Conservation (phyloP, 2,888 invertebrate species). For the Parapristionchus giblindavisi region DNA sequence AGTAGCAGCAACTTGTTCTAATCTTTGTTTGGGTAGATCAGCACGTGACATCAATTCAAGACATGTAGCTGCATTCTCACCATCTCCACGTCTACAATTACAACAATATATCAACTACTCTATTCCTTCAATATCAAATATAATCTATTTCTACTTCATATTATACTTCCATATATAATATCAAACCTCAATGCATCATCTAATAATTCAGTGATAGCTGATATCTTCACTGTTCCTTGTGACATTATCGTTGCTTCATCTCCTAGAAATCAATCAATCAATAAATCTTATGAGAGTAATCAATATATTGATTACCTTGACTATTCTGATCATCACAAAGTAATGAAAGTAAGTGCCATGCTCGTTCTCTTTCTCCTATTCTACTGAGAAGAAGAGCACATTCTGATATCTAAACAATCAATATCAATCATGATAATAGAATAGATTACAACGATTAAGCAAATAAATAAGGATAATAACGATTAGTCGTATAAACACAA, state of each 20-base stretch:
- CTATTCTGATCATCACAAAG: slow-evolving; percentile 43
- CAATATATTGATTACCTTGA: neutral
- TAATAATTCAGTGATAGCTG: slow-evolving; percentile 48
- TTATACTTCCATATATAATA: slow-evolving; percentile 13
- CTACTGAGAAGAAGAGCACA: slow-evolving; percentile 49
- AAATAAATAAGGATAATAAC: neutral
- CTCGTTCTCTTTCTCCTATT: slow-evolving; percentile 51
- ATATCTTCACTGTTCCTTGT: slow-evolving; percentile 26
- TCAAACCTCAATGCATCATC: slow-evolving; percentile 46
- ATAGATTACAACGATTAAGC: neutral
- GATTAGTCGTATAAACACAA: neutral
- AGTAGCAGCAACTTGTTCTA: slow-evolving; percentile 49
- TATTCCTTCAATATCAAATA: neutral
- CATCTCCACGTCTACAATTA: slow-evolving; percentile 24
- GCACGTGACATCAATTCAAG: slow-evolving; percentile 48
- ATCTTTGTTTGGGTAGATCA: slow-evolving; percentile 42
- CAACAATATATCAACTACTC: neutral
- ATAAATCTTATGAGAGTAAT: neutral
- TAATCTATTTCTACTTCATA: neutral
- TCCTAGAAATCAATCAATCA: slow-evolving; percentile 35
- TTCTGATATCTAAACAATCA: slow-evolving; percentile 47
- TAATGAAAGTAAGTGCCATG: slow-evolving; percentile 50
- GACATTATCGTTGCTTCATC: slow-evolving; percentile 50
- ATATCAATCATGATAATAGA: neutral
- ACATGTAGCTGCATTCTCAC: slow-evolving; percentile 44